phyloP scores from a whole-genome alignment of 2,888 invertebrate species.

The Phalangium opilio region DNA sequence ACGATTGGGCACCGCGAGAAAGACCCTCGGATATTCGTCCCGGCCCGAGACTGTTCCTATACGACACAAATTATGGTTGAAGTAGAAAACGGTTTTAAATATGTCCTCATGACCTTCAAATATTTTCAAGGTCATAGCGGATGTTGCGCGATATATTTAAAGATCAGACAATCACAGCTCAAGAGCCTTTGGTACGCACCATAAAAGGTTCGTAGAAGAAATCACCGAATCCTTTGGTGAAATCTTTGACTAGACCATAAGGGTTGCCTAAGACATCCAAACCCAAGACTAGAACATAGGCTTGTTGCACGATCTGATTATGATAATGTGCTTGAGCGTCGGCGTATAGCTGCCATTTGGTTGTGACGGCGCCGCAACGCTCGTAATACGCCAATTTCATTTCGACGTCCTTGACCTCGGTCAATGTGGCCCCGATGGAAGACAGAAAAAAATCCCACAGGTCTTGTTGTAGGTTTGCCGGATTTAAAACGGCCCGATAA shows the following conservation, averaged over 20 bases:
- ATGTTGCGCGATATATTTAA: background rate
- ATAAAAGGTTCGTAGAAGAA: slow-evolving; percentile 46
- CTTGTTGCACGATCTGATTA: slow-evolving; percentile 58
- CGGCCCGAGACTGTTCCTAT: slow-evolving; percentile 35
- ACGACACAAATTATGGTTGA: slow-evolving; percentile 20
- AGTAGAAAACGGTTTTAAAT: too few species aligned
- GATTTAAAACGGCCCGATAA: slow-evolving; percentile 24
- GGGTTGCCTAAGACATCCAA: slow-evolving; percentile 66
- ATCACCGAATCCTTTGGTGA: slow-evolving; percentile 43
- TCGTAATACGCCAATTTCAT: slow-evolving; percentile 51
- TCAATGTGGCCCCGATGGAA: slow-evolving; percentile 45
- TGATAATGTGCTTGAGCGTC: slow-evolving; percentile 48
- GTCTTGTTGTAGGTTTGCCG: slow-evolving; percentile 38
- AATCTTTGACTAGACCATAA: slow-evolving; percentile 47
- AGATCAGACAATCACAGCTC: too few species aligned
- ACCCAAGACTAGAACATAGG: slow-evolving; percentile 60
- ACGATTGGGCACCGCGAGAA: slow-evolving; percentile 33
- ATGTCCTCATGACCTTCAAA: too few species aligned
- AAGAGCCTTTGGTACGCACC: slow-evolving; percentile 31
- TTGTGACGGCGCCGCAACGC: slow-evolving; percentile 41
- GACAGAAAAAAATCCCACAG: slow-evolving; percentile 46
- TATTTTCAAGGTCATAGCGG: background rate
- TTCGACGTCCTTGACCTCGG: slow-evolving; percentile 47
- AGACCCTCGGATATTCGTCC: slow-evolving; percentile 37
- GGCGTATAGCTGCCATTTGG: slow-evolving; percentile 36